phyloP scores from a whole-genome alignment of 2,113 vertebrate genomes.

The Sinocyclocheilus anophthalmus region DNA sequence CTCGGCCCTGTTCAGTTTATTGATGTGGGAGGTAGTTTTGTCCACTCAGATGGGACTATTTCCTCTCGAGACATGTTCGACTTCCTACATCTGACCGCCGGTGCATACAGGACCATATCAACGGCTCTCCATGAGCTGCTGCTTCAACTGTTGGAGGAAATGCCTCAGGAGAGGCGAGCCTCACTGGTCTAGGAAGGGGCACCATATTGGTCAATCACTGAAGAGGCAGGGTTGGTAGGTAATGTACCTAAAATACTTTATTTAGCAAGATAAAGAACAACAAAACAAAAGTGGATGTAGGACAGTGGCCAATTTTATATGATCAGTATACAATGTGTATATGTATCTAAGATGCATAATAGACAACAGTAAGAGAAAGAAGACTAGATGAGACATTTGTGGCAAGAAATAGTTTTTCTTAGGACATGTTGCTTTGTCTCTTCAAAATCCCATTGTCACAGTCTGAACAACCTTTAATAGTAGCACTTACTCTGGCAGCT shows the following conservation, averaged over 20 bases:
- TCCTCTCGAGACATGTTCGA: constrained; percentile 95
- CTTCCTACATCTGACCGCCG: constrained; percentile 93
- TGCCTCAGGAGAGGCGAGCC: constrained; percentile 89
- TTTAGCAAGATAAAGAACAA: constrained; percentile 21
- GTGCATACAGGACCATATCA: constrained; percentile 86
- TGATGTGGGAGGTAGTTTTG: constrained; percentile 84
- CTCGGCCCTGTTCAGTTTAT: constrained; percentile 86
- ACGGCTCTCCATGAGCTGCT: constrained; percentile 95
- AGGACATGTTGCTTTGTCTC: constrained; percentile 40
- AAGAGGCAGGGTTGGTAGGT: constrained; percentile 30
- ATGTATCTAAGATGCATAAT: constrained; percentile 14
- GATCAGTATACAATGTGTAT: neutral
- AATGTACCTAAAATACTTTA: constrained; percentile 18
- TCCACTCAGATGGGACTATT: constrained; percentile 94
- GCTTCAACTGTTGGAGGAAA: constrained; percentile 96
- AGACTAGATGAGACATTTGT: constrained; percentile 2
- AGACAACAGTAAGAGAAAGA: constrained; percentile 1
- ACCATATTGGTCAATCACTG: neutral
- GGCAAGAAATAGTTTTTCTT: neutral
- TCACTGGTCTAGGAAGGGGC: constrained; percentile 83
- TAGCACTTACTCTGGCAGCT: constrained; percentile 47
- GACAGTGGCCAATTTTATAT: constrained; percentile 15
- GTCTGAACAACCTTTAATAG: constrained; percentile 12
- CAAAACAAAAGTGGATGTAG: neutral
- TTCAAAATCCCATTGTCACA: constrained; percentile 21